These are phyloP conservation scores for Motacilla tschutschensis DNA, from an alignment of 2,113 vertebrate species.

Conservation along the genomic window DNA sequence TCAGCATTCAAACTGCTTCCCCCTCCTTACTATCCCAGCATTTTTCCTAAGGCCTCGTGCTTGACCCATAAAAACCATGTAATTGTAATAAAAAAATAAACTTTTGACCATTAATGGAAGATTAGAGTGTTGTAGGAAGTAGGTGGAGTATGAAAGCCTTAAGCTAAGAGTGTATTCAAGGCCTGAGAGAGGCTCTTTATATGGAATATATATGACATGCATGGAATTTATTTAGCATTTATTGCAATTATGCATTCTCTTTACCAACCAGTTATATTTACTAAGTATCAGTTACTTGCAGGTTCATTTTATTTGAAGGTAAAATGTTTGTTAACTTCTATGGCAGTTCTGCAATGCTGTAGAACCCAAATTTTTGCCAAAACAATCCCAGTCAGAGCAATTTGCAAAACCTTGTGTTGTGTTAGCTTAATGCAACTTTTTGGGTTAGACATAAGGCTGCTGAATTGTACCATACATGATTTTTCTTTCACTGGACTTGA, in stretches of 20 bases:
- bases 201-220: background rate
- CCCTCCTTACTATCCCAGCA: background rate
- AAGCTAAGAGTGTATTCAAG: background rate
- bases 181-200: background rate
- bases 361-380: background rate
- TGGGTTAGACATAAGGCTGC: background rate
- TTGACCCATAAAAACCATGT: background rate
- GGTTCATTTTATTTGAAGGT: background rate
- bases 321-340: background rate
- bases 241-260: background rate
- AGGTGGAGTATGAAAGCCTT: background rate
- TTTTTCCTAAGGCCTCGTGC: slow-evolving; percentile 3
- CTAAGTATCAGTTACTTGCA: background rate
- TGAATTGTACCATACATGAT: background rate
- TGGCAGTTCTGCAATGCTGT: background rate
- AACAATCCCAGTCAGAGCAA: background rate
- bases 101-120: background rate
- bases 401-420: background rate
- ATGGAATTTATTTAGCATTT: background rate
- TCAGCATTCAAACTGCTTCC: background rate
- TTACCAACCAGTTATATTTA: background rate
- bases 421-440: background rate
- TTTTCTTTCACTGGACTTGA: background rate
- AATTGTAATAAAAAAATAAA: slow-evolving; percentile 1
- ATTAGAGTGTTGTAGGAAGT: background rate